Conservation (phyloP, 2,888 invertebrate species). For the Cryptosula pallasiana region DNA sequence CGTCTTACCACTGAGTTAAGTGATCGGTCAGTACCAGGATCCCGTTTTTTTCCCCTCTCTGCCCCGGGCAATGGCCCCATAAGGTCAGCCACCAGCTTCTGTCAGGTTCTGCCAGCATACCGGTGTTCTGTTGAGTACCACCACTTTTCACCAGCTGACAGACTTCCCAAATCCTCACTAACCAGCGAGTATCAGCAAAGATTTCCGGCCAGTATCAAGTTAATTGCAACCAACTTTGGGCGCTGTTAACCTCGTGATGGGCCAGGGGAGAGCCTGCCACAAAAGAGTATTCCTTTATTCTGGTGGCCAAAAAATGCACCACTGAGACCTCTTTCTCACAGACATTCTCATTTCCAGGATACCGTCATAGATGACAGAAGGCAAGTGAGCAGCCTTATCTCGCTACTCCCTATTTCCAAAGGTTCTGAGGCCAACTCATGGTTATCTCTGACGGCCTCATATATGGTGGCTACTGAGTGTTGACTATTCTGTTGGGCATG, state of each 20-base stretch:
- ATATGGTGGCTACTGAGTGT: too few species aligned
- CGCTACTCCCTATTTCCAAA: too few species aligned
- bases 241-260: not conserved
- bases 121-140: too few species aligned
- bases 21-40: too few species aligned
- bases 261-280: not conserved
- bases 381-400: not conserved
- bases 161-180: not conserved
- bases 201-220: not conserved
- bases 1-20: too few species aligned
- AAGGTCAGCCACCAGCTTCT: too few species aligned
- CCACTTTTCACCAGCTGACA: not conserved
- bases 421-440: too few species aligned
- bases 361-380: not conserved
- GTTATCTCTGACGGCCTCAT: too few species aligned
- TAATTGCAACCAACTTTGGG: not conserved
- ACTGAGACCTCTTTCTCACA: not conserved
- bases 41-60: too few species aligned
- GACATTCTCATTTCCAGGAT: not conserved
- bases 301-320: not conserved
- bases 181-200: not conserved
- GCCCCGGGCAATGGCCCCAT: too few species aligned
- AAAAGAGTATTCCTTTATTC: not conserved
- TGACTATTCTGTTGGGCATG: too few species aligned
- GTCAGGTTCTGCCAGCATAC: too few species aligned